Percentiles rank a stretch among this genome's conserved stretches.
phyloP scores from a whole-genome alignment of 2,888 invertebrate genomes.

The Epinotia bilunana region DNA sequence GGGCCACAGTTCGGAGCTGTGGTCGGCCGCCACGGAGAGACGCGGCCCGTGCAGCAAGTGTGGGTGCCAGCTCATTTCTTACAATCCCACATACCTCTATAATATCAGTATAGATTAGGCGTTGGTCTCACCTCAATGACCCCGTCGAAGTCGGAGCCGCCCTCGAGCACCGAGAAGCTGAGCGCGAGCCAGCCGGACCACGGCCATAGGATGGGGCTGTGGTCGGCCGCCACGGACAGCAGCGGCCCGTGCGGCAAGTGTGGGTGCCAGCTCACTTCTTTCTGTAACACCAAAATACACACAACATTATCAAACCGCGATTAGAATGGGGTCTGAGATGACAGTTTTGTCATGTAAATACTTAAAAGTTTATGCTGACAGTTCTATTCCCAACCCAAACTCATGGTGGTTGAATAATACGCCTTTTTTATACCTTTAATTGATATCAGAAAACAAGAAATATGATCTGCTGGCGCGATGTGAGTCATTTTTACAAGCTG shows the following conservation, averaged over 20 bases:
- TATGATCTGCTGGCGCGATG: too few relatives aligned
- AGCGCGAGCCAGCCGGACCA: constrained; percentile 98
- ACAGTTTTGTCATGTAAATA: too few relatives aligned
- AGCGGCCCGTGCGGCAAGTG: constrained; percentile 92
- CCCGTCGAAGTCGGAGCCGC: constrained; percentile 80
- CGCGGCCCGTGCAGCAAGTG: constrained; percentile 92
- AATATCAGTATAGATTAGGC: neutral
- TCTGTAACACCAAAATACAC: constrained; percentile 54
- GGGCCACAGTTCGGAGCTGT: constrained; percentile 95
- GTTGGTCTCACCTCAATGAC: constrained; percentile 66
- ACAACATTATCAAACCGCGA: neutral
- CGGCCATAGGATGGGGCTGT: constrained; percentile 95
- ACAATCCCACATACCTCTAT: too few relatives aligned
- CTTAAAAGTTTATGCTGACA: too few relatives aligned
- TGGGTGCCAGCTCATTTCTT: constrained; percentile 93
- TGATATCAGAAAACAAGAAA: too few relatives aligned
- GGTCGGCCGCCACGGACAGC: constrained; percentile 90
- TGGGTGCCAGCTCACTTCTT: constrained; percentile 93
- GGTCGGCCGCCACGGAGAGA: constrained; percentile 90
- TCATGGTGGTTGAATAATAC: too few relatives aligned
- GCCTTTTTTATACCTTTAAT: too few relatives aligned
- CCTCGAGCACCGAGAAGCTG: constrained; percentile 80
- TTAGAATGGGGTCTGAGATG: too few relatives aligned
- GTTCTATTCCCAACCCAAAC: too few relatives aligned
- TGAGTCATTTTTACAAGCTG: too few relatives aligned